These are phyloP conservation scores for Pionites leucogaster DNA, from an alignment of 2,113 vertebrate genomes.

Conservation along the genomic window DNA sequence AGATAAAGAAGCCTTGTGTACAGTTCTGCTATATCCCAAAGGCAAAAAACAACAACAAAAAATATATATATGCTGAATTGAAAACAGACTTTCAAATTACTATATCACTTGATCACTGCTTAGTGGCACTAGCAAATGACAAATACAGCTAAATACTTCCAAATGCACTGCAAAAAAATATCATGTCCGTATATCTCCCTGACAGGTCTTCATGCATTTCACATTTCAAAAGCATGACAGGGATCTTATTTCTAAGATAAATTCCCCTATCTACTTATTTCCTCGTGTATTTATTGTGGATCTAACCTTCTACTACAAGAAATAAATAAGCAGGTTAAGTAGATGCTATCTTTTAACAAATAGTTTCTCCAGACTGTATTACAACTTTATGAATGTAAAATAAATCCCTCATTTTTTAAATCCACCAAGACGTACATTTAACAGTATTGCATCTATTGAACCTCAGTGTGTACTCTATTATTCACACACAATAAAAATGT, in stretches of 20 bases:
- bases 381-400: conserved; percentile 86
- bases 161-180: conserved; percentile 85
- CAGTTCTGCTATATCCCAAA: background rate
- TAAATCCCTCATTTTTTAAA: conserved; percentile 85
- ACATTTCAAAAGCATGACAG: conserved; percentile 82
- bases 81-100: conserved; percentile 72
- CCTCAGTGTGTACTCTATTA: conserved; percentile 75
- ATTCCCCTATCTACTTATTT: conserved; percentile 86
- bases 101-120: conserved; percentile 72
- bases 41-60: background rate
- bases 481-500: conserved; percentile 79
- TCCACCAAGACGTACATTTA: conserved; percentile 75
- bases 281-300: conserved; percentile 88
- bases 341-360: conserved; percentile 95
- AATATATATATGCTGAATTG: conserved; percentile 26
- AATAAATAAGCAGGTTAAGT: conserved; percentile 96
- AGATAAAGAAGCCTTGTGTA: conserved; percentile 9
- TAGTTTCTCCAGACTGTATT: conserved; percentile 80
- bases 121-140: conserved; percentile 73
- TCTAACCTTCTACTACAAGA: conserved; percentile 85
- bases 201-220: conserved; percentile 82
- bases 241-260: conserved; percentile 91
- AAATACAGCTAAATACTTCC: conserved; percentile 87
- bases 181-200: conserved; percentile 85
- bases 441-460: conserved; percentile 76